A percentile compares a stretch with the other conserved stretches of the same genome.
These are phyloP conservation scores for Rhodophaea formosa DNA, from an alignment of 2,888 invertebrate species.

Conservation along the genomic window DNA sequence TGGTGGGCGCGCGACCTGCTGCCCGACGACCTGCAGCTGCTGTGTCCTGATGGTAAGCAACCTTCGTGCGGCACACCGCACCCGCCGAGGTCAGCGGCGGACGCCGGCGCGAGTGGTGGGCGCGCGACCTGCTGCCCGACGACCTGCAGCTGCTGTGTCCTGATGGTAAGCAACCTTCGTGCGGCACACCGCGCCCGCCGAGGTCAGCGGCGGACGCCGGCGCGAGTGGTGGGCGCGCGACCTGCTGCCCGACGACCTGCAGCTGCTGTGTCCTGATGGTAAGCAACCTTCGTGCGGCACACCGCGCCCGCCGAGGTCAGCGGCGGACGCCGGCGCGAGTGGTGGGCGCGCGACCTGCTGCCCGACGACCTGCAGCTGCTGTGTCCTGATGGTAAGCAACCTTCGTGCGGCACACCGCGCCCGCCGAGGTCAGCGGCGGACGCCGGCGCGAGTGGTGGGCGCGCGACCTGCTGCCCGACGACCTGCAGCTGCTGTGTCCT, in stretches of 20 bases:
- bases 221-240: slow-evolving; percentile 97
- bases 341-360: slow-evolving; percentile 96
- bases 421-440: slow-evolving; percentile 97
- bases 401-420: too few species aligned
- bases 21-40: slow-evolving; percentile 94
- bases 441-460: slow-evolving; percentile 96
- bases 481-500: slow-evolving; percentile 95
- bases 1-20: slow-evolving; percentile 97
- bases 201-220: slow-evolving; percentile 94
- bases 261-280: slow-evolving; percentile 96
- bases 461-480: slow-evolving; percentile 93
- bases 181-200: too few species aligned
- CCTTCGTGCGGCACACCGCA: too few species aligned
- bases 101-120: slow-evolving; percentile 95
- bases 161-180: too few species aligned
- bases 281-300: too few species aligned
- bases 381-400: slow-evolving; percentile 95
- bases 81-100: slow-evolving; percentile 97
- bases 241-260: slow-evolving; percentile 94
- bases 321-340: slow-evolving; percentile 93
- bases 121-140: slow-evolving; percentile 93
- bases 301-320: too few species aligned
- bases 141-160: slow-evolving; percentile 96
- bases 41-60: slow-evolving; percentile 92
- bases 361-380: slow-evolving; percentile 96